phyloP scores from a whole-genome alignment of 2,888 invertebrate genomes.

The Drosophila nigricruria region DNA sequence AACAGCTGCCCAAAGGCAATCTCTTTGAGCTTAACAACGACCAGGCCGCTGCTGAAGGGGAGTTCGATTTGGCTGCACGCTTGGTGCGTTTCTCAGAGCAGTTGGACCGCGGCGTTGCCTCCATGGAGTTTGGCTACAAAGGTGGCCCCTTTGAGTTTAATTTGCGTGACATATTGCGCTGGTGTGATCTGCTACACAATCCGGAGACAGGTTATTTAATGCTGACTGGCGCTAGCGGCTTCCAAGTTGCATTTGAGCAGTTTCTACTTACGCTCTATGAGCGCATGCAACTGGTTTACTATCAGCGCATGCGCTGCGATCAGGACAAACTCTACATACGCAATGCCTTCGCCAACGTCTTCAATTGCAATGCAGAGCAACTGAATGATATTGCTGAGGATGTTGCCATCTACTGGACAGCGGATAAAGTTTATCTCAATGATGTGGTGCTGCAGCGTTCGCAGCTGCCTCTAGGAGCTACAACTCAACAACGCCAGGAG shows the following conservation, averaged over 20 bases:
- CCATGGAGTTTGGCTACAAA: constrained; percentile 90
- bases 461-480: constrained; percentile 74
- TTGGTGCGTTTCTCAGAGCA: constrained; percentile 93
- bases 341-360: constrained; percentile 86
- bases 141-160: constrained; percentile 99
- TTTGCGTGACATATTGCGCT: constrained; percentile 96
- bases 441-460: constrained; percentile 87
- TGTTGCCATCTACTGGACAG: constrained; percentile 88
- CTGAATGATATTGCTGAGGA: constrained; percentile 85
- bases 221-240: constrained; percentile 11
- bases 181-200: constrained; percentile 92
- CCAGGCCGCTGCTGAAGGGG: not conserved
- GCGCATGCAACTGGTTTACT: constrained; percentile 91
- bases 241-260: constrained; percentile 64
- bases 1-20: constrained; percentile 36
- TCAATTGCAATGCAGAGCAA: constrained; percentile 84
- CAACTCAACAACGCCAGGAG: constrained; percentile 66
- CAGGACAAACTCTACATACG: constrained; percentile 91
- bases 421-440: constrained; percentile 88
- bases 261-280: constrained; percentile 83
- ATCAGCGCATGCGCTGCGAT: constrained; percentile 93
- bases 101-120: constrained; percentile 88
- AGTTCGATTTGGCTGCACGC: constrained; percentile 87
- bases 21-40: constrained; percentile 63
- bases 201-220: constrained; percentile 79